These are phyloP conservation scores for Sarcophaga subvicina DNA, from an alignment of 2,888 invertebrate genomes.

Conservation along the genomic window DNA sequence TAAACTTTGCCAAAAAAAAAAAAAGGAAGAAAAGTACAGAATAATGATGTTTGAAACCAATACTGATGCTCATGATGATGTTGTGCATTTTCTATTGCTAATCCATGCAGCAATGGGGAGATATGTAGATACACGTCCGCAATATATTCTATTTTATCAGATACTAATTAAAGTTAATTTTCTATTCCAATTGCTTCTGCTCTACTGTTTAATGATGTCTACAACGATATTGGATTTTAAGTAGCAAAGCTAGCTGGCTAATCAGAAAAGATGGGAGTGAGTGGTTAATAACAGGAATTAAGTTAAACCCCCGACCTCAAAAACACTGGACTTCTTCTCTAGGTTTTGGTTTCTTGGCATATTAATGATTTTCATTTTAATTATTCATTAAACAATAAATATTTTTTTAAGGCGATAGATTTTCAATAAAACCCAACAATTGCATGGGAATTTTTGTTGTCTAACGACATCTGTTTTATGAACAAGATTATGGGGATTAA, in stretches of 20 bases:
- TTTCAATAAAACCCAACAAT: constrained; percentile 37
- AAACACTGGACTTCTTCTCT: neutral
- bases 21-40: neutral
- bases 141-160: constrained; percentile 41
- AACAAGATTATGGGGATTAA: constrained; percentile 35
- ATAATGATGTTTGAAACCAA: constrained; percentile 4
- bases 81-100: constrained; percentile 36
- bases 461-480: constrained; percentile 53
- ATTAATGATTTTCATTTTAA: constrained; percentile 32
- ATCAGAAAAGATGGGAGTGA: too few relatives aligned
- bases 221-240: neutral
- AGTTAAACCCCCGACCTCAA: neutral
- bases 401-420: constrained; percentile 17
- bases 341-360: constrained; percentile 1
- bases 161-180: constrained; percentile 54
- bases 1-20: neutral
- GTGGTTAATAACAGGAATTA: neutral
- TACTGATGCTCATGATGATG: constrained; percentile 9
- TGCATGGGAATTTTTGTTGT: constrained; percentile 41
- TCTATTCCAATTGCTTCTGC: neutral
- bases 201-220: neutral
- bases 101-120: neutral
- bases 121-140: neutral
- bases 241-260: too few relatives aligned
- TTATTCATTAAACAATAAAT: constrained; percentile 40